Base-by-base conservation (phyloP, 2,113 vertebrate species). In the Pterophyllum scalare region DNA sequence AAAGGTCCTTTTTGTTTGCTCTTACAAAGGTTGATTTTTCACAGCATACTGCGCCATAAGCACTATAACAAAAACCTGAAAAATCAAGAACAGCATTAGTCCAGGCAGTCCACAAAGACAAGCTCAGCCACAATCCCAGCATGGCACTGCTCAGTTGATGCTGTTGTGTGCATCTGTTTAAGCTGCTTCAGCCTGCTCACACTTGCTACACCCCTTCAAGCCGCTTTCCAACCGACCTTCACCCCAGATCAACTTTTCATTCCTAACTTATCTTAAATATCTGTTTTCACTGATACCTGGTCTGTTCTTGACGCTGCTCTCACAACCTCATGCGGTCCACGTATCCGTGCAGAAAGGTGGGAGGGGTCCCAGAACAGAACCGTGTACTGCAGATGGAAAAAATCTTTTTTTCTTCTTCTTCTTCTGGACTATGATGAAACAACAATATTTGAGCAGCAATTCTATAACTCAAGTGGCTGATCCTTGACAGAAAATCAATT, bases 1-100 rank as follows among this genome's bases (percentile, higher is more conserved):
- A 78, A 89, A 77, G 72, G 77, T 82, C 20, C 43, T 82, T 61
- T 38, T 79, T 81, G 77, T 79, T 90, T 87, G 7, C 57, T 6
- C 20, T 88, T 64, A 59, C 65, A 88, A 81, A 83, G 64, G 59
- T 60, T 87, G 28, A 60, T 81, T 86, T 86, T 76, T 85, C 59
- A 58, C 76, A 88, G 38, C 75, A 43, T 31, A 26, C 22, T 56
- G 24, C 17, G 8, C 22, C 33, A n/a, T 19, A 5, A 40, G 40
- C 65, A 20, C 24, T 3, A 15, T 70, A 49, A 20, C 40, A 49
- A 49, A 70, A 49, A 20, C 9, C 40, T 70, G 40, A 20, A 10
- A 70, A 70, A 28, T 70, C 64, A 28, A 49, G 40, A 20, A 49
- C 14, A 28, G 24, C 64, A 49, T 70, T 12, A 49, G 40, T 70